Conservation (phyloP, 2,797 vertebrate genomes). For the Diplodus puntazzo region DNA sequence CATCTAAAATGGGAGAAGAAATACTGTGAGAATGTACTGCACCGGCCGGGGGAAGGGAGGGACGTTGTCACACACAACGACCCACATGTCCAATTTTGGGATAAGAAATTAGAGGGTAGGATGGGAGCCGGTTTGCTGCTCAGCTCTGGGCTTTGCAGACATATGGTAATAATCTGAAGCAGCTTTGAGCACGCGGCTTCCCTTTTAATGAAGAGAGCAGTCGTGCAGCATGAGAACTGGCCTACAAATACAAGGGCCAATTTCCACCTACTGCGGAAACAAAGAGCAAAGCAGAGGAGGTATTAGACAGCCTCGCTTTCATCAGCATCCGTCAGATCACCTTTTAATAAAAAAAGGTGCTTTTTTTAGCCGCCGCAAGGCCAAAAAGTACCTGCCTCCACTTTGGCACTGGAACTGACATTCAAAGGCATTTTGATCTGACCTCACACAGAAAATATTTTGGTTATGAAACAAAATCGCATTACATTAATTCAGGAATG, state of each 20-base stretch:
- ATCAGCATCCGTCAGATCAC: slow-evolving; percentile 56
- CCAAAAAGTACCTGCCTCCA: slow-evolving; percentile 30
- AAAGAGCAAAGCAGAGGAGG: slow-evolving; percentile 58
- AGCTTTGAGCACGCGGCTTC: slow-evolving; percentile 83
- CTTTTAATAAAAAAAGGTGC: slow-evolving; percentile 35
- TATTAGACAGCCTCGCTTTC: slow-evolving; percentile 52
- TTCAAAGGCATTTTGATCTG: slow-evolving; percentile 6
- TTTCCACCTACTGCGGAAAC: slow-evolving; percentile 77
- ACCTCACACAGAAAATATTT: slow-evolving; percentile 30
- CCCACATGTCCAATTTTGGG: slow-evolving; percentile 90
- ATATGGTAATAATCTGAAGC: slow-evolving; percentile 88
- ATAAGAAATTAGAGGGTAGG: slow-evolving; percentile 89
- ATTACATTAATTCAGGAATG: slow-evolving; percentile 4
- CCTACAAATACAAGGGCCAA: slow-evolving; percentile 66
- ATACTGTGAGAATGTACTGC: slow-evolving; percentile 78
- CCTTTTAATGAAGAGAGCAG: slow-evolving; percentile 83
- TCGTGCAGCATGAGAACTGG: slow-evolving; percentile 77
- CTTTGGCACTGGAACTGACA: background rate
- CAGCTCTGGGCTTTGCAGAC: slow-evolving; percentile 82
- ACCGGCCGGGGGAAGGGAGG: slow-evolving; percentile 78
- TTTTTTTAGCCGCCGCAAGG: slow-evolving; percentile 17
- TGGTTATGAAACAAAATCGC: slow-evolving; percentile 2
- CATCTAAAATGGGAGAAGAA: slow-evolving; percentile 79
- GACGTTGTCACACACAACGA: slow-evolving; percentile 79
- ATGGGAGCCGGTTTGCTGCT: slow-evolving; percentile 80